Base-by-base conservation (phyloP, 2,113 vertebrate genomes). In the Nerophis lumbriciformis region DNA sequence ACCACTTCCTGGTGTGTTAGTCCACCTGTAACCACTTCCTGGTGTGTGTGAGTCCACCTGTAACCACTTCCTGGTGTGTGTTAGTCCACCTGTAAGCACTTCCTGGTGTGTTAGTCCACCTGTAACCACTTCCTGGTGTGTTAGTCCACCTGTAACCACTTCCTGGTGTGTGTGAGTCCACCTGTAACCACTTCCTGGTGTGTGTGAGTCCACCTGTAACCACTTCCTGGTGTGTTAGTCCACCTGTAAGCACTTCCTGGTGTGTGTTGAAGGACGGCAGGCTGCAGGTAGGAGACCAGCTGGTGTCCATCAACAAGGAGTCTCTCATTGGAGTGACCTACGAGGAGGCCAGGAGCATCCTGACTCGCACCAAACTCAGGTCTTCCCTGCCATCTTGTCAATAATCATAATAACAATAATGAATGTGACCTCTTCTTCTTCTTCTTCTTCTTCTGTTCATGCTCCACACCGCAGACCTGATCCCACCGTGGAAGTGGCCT, bases 231-330 rank as follows among this genome's bases (percentile, higher is more conserved):
- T 6, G 6, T 39, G 38, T 39, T 1, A 39, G 38, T 49, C 8
- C 12, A 50, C 48, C n/a, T 19, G 3, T 14, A 19, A 51, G 6
- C 14, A 28, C 28, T 64, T 66, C 61, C 6, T 52, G 14, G 13
- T 48, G 50, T 11, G 15, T 19, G 12, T 19, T 67, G 6, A 82
- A 98, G 96, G 96, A 98, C 72, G 95, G 96, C 65, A 85, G 95
- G 72, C 75, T 98, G 78, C 92, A 90, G 68, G 85, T 93, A 14
- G 95, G 96, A 44, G 96, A 98, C 83, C 95, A 96, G 72, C 91
- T 98, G 47, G 90, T 98, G 55, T 96, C 94, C 59, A 84, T 98
- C 73, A 96, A 98, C 86, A 94, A 93, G 68, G 95, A 98, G 79
- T 95, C 95, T 7, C 80, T 98, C 87, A 93, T 96, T 54, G 95